Base-by-base conservation (phyloP, 2,888 invertebrate species). In the Periphyllus acericola region DNA sequence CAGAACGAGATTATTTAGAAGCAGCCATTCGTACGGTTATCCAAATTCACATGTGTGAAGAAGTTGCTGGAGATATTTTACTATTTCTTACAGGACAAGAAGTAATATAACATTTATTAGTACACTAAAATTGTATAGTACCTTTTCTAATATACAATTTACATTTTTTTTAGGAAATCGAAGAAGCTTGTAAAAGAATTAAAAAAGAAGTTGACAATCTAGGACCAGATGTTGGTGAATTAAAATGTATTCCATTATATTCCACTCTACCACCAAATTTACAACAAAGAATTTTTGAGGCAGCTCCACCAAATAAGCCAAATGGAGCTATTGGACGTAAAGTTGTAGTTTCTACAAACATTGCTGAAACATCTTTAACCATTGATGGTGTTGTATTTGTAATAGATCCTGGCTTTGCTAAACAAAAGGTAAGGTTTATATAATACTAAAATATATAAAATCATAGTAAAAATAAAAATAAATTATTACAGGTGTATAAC, bases 311-410 rank as follows among this genome's bases (percentile, higher is more conserved):
- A 0, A 96, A 95, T 87, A 95, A 97, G 91, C 92, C 96, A 0
- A 97, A 95, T 90, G 98, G 98, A 0, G 97, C 96, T 0, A 95
- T 98, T 60, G 98, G 98, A 0, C 92, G 98, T 8, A 98, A 95
- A 92, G 97, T 98, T 1, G 99, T 99, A 0, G 98, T 99, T 0
- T 99, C 99, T 0, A 99, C 99, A 0, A 99, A 99, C 91, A 99
- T 99, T 90, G 99, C 99, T 0, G 99, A 99, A 93, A 99, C 99
- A 0, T 99, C 99, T 0, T 92, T 99, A 40, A 99, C 99, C 9
- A 99, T 99, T 90, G 99, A 99, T 91, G 99, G 99, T 80, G 99
- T 99, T 1, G 99, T 99, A 21, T 99, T 99, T 91, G 99, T 99
- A 19, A 99, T 99, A 91, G 99, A 99, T 92, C 99, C 99, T 0